These are phyloP conservation scores for Caenorhabditis brenneri DNA, from an alignment of 1,140 invertebrate genomes.

Conservation along the genomic window DNA sequence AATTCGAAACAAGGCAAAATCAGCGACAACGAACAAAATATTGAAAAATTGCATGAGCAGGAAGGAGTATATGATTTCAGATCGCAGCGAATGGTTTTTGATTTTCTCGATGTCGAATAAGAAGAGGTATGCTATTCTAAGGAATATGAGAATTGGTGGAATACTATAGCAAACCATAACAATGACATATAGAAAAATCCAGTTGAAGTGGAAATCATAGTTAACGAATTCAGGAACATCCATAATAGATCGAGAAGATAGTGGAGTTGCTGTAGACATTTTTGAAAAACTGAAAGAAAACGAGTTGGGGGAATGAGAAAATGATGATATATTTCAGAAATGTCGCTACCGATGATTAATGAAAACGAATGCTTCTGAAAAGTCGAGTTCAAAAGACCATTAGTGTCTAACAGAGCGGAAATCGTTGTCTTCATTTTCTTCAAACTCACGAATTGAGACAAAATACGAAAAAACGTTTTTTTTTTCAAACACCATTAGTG, in stretches of 20 bases:
- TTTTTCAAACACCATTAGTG: too few relatives aligned
- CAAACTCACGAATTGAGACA: too few relatives aligned
- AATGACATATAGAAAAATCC: not conserved
- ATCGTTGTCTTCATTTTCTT: too few relatives aligned
- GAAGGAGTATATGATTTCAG: not conserved
- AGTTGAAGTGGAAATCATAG: not conserved
- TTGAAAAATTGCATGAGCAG: not conserved
- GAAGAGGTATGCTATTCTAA: not conserved
- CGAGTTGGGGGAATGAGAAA: too few relatives aligned
- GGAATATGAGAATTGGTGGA: not conserved
- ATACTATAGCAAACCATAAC: not conserved
- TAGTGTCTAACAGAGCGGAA: too few relatives aligned
- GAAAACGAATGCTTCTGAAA: too few relatives aligned
- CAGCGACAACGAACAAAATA: not conserved
- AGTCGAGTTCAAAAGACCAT: too few relatives aligned
- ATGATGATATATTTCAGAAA: too few relatives aligned
- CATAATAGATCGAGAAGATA: not conserved
- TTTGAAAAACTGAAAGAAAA: too few relatives aligned
- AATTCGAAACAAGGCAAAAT: not conserved
- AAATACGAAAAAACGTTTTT: too few relatives aligned
- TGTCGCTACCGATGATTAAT: too few relatives aligned
- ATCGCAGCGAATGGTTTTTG: not conserved
- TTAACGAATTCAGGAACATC: not conserved
- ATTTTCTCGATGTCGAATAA: not conserved
- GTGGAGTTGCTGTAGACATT: not conserved